These are phyloP conservation scores for Drosophila austrosaltans DNA, from an alignment of 2,888 invertebrate species.

Conservation along the genomic window DNA sequence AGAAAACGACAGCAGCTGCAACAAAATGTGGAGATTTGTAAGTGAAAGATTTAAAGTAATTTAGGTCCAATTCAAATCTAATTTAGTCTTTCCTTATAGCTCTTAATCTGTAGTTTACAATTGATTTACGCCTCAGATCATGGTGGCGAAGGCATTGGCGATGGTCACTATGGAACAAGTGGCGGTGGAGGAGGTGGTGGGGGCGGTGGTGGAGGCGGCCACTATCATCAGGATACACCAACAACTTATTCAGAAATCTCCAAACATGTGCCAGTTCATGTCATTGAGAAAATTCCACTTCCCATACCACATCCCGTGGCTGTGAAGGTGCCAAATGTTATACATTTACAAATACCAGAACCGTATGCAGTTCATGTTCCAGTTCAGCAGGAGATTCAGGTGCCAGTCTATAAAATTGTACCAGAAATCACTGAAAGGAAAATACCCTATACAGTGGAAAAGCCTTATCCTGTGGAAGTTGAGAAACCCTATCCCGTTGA, in stretches of 20 bases:
- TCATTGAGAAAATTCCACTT: constrained; percentile 89
- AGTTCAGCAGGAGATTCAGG: constrained; percentile 88
- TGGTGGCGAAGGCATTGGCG: constrained; percentile 44
- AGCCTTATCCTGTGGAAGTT: constrained; percentile 87
- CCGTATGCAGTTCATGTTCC: constrained; percentile 89
- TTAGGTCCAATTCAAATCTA: neutral
- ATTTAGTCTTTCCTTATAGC: constrained; percentile 26
- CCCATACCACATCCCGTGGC: constrained; percentile 90
- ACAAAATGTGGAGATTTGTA: constrained; percentile 61
- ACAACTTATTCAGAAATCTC: constrained; percentile 88
- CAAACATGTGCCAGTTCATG: constrained; percentile 88
- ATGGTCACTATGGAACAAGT: constrained; percentile 17
- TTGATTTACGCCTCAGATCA: constrained; percentile 56
- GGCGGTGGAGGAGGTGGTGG: constrained; percentile 41
- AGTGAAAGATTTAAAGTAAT: constrained; percentile 27
- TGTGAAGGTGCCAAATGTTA: constrained; percentile 86
- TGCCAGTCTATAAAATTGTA: constrained; percentile 89
- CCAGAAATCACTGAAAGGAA: constrained; percentile 89
- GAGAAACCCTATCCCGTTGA: constrained; percentile 91
- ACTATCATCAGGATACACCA: constrained; percentile 59
- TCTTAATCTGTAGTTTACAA: constrained; percentile 50
- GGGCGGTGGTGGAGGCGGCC: constrained; percentile 42
- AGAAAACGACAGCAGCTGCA: constrained; percentile 26
- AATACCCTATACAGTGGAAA: constrained; percentile 90
- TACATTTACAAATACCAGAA: constrained; percentile 89